A percentile compares a stretch with the other conserved stretches of the same genome.
These are phyloP conservation scores for Nyctibius grandis DNA, from an alignment of 2,797 vertebrate genomes.

Conservation along the genomic window DNA sequence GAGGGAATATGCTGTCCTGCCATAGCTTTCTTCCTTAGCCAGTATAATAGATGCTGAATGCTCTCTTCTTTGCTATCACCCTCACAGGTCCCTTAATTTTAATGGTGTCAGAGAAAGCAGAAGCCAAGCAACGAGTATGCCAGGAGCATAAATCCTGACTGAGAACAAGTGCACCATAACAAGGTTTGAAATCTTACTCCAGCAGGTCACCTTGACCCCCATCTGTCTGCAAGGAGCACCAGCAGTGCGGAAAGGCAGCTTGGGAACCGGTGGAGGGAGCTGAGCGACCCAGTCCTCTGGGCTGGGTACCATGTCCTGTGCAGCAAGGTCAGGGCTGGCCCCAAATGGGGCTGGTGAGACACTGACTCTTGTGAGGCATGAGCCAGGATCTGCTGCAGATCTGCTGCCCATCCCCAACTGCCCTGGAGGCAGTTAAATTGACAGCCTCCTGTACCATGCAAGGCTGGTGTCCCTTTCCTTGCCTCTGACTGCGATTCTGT, in stretches of 20 bases:
- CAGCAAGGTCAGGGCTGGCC: neutral
- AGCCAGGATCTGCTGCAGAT: neutral
- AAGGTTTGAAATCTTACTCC: neutral
- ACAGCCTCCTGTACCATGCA: rapidly evolving
- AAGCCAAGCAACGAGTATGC: neutral
- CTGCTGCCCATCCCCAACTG: neutral
- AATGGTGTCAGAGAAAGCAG: neutral
- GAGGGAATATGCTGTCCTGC: neutral
- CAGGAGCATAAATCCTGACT: neutral
- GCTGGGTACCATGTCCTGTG: neutral
- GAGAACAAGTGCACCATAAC: neutral
- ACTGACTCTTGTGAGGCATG: neutral
- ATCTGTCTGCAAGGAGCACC: neutral
- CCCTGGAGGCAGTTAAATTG: neutral
- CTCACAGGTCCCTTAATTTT: neutral
- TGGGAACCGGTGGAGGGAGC: neutral
- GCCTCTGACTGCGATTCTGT: neutral
- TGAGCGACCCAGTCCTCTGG: neutral
- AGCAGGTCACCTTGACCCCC: neutral
- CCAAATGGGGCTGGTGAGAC: neutral
- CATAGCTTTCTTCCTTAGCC: neutral
- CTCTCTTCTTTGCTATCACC: neutral
- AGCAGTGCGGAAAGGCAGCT: neutral
- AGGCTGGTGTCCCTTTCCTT: neutral
- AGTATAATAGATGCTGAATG: neutral